Evolutionary conservation across 2,797 vertebrate species (phyloP).

Genomic region (Bryconaethiops microstoma): DNA sequence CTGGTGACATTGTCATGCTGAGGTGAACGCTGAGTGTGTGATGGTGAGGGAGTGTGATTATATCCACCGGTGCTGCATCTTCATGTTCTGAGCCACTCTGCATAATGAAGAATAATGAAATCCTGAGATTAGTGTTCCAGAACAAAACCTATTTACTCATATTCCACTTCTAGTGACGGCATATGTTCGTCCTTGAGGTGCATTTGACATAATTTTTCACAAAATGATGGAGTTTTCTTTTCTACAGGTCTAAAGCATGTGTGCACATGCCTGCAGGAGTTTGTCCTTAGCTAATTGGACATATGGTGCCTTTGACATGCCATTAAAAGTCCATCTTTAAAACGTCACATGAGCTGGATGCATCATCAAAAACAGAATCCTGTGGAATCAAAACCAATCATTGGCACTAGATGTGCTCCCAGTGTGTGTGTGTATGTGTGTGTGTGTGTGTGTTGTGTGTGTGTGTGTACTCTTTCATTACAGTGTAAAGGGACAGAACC

Average conservation of each 20-base stretch:
- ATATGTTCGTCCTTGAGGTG: slow-evolving; percentile 5
- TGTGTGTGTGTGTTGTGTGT: neutral
- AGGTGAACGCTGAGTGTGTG: neutral
- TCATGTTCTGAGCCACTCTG: neutral
- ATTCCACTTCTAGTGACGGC: neutral
- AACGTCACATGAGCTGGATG: neutral
- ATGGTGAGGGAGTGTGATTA: neutral
- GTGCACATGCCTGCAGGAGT: neutral
- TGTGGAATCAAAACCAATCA: neutral
- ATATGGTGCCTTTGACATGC: slow-evolving; percentile 3
- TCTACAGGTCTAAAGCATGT: neutral
- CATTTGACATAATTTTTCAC: neutral
- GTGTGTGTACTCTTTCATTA: slow-evolving; percentile 1
- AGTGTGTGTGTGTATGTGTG: neutral
- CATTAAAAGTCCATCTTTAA: slow-evolving; percentile 6
- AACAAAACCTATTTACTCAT: slow-evolving; percentile 17
- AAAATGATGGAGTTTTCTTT: slow-evolving; percentile 1
- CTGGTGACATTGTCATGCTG: neutral
- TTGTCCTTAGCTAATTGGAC: slow-evolving; percentile 17
- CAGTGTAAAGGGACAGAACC: neutral
- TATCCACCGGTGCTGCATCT: neutral
- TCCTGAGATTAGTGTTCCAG: neutral
- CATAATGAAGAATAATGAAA: slow-evolving; percentile 17
- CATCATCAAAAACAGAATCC: neutral
- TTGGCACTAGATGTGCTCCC: neutral